Percentiles rank a stretch among this genome's conserved stretches.
phyloP scores from a whole-genome alignment of 1,140 invertebrate genomes.

The Chlorops oryzae region DNA sequence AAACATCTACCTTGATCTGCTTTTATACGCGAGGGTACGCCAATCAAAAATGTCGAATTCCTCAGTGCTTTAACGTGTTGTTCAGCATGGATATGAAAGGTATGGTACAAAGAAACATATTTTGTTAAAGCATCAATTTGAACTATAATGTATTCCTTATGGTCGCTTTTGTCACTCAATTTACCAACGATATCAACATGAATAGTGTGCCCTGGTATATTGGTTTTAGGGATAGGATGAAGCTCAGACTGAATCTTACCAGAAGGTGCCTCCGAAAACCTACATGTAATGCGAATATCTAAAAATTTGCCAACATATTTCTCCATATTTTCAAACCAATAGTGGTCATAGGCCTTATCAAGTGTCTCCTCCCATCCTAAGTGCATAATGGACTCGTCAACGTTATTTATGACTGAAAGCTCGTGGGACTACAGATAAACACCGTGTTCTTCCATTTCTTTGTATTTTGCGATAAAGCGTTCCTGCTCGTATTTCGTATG shows the following conservation, averaged over 20 bases:
- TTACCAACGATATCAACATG: constrained; percentile 16
- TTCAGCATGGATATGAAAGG: constrained; percentile 12
- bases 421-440: constrained; percentile 33
- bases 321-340: constrained; percentile 27
- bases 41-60: constrained; percentile 24
- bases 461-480: constrained; percentile 24
- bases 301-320: constrained; percentile 33
- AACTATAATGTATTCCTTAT: constrained; percentile 20
- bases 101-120: constrained; percentile 21
- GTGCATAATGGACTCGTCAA: constrained; percentile 28
- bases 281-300: constrained; percentile 29
- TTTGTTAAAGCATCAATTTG: constrained; percentile 21
- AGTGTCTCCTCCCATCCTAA: constrained; percentile 33
- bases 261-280: constrained; percentile 18
- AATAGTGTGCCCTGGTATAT: constrained; percentile 16
- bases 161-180: constrained; percentile 4
- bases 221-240: constrained; percentile 23
- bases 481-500: constrained; percentile 19
- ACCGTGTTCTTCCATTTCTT: constrained; percentile 22
- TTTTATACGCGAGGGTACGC: constrained; percentile 26
- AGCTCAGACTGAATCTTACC: constrained; percentile 26
- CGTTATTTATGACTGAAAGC: constrained; percentile 33
- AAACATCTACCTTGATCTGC: constrained; percentile 37
- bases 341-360: constrained; percentile 23
- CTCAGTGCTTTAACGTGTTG: constrained; percentile 3